Base-by-base conservation (phyloP, 1,140 invertebrate genomes). In the Drosophila truncata region DNA sequence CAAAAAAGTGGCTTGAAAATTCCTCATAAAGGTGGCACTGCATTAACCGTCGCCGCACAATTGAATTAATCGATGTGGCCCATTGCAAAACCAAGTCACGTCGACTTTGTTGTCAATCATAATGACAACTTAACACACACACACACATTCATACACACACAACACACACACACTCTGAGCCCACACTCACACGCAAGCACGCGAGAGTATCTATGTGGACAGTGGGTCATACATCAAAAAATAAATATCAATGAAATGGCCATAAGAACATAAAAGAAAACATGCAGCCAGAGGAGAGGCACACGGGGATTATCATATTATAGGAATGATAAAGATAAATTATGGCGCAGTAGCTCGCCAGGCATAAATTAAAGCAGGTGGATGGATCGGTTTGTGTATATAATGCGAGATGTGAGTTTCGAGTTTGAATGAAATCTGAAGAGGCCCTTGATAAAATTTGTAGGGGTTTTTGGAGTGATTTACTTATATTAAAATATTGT, bases 81-180 rank as follows among this genome's bases (percentile, higher is more conserved):
- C 44, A 73, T 73, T 73, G 58, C 54, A 46, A 73, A 73, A 73
- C 29, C 70, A 60, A 72, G 70, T 70, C 70, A 73, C 70, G 70
- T 73, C 70, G 52, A 31, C 70, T 73, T 72, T 72, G 70, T 73
- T 73, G 70, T 73, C 70, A 73, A 73, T 73, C 70, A 73, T 73
- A 73, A 73, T 72, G 70, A 73, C 70, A 73, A 73, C 70, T 73
- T 73, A 73, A 73, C 70, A 46, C 69, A 72, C 52, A 73, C 69
- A 47, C 49, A 44, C 47, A 7, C 35, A 35, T 35, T 5, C 37
- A 35, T 23, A 13, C 35, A 18, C 33, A 31, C 23, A n/a, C n/a
- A n/a, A 35, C 44, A 8, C 37, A 35, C 29, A 13, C 35, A 18
- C 33, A 31, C 23, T 55, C 42, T 4, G 8, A 8, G 3, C 0